Conservation (phyloP, 2,888 invertebrate species). For the Limnephilus auricula region DNA sequence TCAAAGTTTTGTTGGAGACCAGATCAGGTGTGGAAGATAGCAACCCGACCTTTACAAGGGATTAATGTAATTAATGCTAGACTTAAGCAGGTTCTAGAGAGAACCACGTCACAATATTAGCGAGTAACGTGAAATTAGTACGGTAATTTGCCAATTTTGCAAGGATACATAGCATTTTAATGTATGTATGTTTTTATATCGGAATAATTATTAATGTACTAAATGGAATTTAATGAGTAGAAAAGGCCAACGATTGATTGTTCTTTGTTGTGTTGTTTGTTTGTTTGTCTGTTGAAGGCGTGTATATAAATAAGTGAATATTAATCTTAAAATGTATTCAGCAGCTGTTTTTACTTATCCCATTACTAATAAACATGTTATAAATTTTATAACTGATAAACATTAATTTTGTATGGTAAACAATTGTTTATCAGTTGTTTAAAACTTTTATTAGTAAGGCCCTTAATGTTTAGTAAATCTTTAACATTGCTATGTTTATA, state of each 20-base stretch:
- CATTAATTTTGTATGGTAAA: no score
- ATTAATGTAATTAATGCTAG: slow-evolving; percentile 56
- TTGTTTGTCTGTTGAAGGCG: background rate
- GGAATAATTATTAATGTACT: slow-evolving; percentile 37
- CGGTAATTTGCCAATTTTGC: background rate
- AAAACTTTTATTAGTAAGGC: no score
- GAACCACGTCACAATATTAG: slow-evolving; percentile 1
- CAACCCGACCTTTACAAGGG: slow-evolving; percentile 58
- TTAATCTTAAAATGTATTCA: slow-evolving; percentile 3
- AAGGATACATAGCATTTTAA: slow-evolving; percentile 23
- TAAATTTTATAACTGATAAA: no score
- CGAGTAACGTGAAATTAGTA: background rate
- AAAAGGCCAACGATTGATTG: background rate
- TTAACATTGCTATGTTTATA: slow-evolving; percentile 20
- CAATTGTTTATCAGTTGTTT: no score
- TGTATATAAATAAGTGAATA: slow-evolving; percentile 14
- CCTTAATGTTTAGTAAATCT: slow-evolving; percentile 24
- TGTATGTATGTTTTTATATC: slow-evolving; percentile 37
- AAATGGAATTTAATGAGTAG: background rate
- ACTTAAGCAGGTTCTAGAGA: slow-evolving; percentile 26
- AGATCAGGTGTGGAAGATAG: background rate
- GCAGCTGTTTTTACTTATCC: slow-evolving; percentile 30
- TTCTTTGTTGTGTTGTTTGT: background rate
- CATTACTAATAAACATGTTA: no score
- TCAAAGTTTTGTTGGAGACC: slow-evolving; percentile 15